Base-by-base conservation (phyloP, 2,113 vertebrate species). In the Vidua chalybeata region DNA sequence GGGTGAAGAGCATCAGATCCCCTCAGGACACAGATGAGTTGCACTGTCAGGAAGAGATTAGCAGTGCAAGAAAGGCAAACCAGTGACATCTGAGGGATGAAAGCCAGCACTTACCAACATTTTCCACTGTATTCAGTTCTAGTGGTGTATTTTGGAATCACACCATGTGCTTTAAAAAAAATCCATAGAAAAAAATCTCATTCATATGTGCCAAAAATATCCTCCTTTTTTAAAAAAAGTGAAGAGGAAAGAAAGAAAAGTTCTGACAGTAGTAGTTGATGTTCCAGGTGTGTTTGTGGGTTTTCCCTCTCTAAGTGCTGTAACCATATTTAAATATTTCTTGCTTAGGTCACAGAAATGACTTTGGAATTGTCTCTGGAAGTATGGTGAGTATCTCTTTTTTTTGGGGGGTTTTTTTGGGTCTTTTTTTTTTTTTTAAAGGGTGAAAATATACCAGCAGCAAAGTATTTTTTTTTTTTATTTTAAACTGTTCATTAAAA, bases 351-450 rank as follows among this genome's bases (percentile, higher is more conserved):
- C 89, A 99, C 99, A 89, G 98, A 99, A 97, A 98, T 99, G 82
- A 98, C 97, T 97, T 96, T 99, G 95, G 98, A 99, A 94, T 96
- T 99, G 96, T 98, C 95, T 33, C 96, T 99, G 96, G 99, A 99
- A 96, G 98, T 99, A 84, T 99, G 99, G 99, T 99, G 98, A 87
- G 99, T 98, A 93, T 90, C 5, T 27, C 8, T 6, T 9, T 9
- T 49, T 30, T 41, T 48, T 35, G 35, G 4, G 7, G 7, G 48
- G 28, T 41, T 48, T 35, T 6, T 9, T 9, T 49, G 35, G 35
- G 35, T 30, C 35, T 48, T 52, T 48, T 61, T 48, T 2, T 39
- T 68, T 71, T 43, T 71, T 41, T 18, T 17, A 2, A 21, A 19
- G 12, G 11, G 8, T 54, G 30, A 51, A 74, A 69, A 75, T 55